Evolutionary conservation across 2,888 invertebrate genomes (phyloP), one percentile per base, ranked within the genome.

Genomic region (Leptopilina drosophilae): DNA sequence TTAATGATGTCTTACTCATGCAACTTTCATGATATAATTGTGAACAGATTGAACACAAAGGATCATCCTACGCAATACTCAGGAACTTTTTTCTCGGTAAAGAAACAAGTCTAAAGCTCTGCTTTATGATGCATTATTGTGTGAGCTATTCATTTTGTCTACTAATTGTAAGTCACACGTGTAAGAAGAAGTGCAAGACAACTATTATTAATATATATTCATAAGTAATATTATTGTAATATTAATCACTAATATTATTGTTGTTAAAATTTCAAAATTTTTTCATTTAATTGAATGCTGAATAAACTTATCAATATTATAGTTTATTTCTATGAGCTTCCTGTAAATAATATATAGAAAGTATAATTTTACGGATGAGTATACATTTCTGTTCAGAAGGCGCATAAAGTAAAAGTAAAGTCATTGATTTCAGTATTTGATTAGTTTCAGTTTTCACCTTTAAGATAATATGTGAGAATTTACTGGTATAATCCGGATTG

Each of bases 11-110:
- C 20, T 15, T 20, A 62, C 62, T 62, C 15, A 62, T 15, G 62
- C 62, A n/a, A 67, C 66, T 67, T 67, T 20, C 46, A 15, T 46
- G 66, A 67, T 20, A 67, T 64, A 64, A 40, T 64, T 49, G 42
- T 46, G 66, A 67, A 46, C 15, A 67, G 46, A 67, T 67, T 67
- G 15, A 42, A n/a, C 8, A 46, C 46, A 15, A 67, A 15, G 66
- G 64, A 46, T 46, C 66, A 4, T 67, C 66, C 66, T 46, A 67
- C 66, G 42, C 66, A 46, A 46, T 46, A 8, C 9, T 46, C 46
- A 67, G 66, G 42, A 67, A 67, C 46, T 46, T 20, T 46, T 46
- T 67, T 46, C 66, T 42, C 46, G 15, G 46, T 67, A 67, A 67
- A 42, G n/a, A 42, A 67, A 66, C 46, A 46, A n/a, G 46, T 46